Percentiles rank a stretch among this genome's conserved stretches.
These are phyloP conservation scores for Saccopteryx leptura DNA, from an alignment of 2,113 vertebrate species.

Conservation along the genomic window DNA sequence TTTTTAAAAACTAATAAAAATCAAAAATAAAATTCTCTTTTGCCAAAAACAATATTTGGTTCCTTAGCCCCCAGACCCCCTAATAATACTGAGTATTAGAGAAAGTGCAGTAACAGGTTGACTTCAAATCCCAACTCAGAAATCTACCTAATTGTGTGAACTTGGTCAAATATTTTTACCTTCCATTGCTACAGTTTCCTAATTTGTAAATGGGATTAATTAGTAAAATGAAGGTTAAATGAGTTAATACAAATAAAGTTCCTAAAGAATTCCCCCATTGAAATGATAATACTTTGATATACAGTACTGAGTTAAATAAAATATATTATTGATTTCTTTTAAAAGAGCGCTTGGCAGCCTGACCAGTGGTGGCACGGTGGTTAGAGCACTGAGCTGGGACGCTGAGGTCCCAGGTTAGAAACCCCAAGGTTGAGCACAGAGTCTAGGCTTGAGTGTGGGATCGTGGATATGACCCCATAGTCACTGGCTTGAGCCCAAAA, in stretches of 20 bases:
- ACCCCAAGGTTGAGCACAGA: too few relatives aligned
- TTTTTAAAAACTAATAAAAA: neutral
- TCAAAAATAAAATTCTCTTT: neutral
- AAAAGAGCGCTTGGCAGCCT: neutral
- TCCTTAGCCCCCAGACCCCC: accelerated
- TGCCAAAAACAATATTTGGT: neutral
- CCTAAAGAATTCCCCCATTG: neutral
- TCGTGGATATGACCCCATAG: too few relatives aligned
- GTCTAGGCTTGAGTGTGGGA: too few relatives aligned
- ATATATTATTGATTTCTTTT: neutral
- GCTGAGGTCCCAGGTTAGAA: too few relatives aligned
- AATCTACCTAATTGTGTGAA: neutral
- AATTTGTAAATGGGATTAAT: neutral
- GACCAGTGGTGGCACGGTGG: too few relatives aligned
- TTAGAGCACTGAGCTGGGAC: too few relatives aligned
- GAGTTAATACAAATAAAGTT: neutral
- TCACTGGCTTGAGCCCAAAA: too few relatives aligned
- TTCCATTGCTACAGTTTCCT: neutral
- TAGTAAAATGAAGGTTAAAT: neutral
- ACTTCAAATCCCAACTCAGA: slow-evolving; percentile 4
- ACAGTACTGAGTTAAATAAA: neutral
- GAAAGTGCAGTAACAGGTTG: neutral
- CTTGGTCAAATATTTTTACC: neutral
- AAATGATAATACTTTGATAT: neutral
- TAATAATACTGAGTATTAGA: neutral